Conservation (phyloP, 1,140 invertebrate genomes). For the Helicoverpa armigera region DNA sequence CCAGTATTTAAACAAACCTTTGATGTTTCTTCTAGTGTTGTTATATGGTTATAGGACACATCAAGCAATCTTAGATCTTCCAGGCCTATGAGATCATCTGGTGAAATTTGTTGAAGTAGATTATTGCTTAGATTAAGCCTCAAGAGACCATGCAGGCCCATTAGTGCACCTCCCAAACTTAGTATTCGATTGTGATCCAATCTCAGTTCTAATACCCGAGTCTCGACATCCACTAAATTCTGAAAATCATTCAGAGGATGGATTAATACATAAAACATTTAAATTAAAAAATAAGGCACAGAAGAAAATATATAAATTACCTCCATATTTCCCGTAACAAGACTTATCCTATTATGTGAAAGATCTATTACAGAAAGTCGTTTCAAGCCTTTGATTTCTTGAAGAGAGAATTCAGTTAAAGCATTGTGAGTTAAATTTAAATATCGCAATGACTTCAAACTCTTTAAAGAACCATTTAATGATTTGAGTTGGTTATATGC, state of each 20-base stretch:
- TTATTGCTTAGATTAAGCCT: constrained; percentile 92
- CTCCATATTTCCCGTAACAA: constrained; percentile 89
- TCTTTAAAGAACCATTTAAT: constrained; percentile 91
- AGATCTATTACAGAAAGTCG: constrained; percentile 90
- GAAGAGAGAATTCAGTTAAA: constrained; percentile 92
- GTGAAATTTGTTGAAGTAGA: constrained; percentile 89
- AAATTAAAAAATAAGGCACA: background rate
- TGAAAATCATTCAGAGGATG: constrained; percentile 70
- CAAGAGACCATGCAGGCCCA: constrained; percentile 90
- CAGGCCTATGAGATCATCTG: constrained; percentile 91
- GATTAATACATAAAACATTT: background rate
- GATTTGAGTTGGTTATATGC: constrained; percentile 90
- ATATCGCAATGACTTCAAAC: constrained; percentile 88
- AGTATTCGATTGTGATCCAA: constrained; percentile 91
- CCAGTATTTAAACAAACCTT: constrained; percentile 88
- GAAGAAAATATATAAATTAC: constrained; percentile 72
- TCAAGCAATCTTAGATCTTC: constrained; percentile 91
- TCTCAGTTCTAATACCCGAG: constrained; percentile 89
- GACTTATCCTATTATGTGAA: constrained; percentile 91
- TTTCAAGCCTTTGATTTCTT: constrained; percentile 91
- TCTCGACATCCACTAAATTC: constrained; percentile 91
- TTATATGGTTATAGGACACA: constrained; percentile 91
- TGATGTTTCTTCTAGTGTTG: constrained; percentile 92
- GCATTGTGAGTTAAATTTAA: constrained; percentile 92
- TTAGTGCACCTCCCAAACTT: constrained; percentile 90